Conservation (phyloP, 2,888 invertebrate species). For the Syrista parreyssii region DNA sequence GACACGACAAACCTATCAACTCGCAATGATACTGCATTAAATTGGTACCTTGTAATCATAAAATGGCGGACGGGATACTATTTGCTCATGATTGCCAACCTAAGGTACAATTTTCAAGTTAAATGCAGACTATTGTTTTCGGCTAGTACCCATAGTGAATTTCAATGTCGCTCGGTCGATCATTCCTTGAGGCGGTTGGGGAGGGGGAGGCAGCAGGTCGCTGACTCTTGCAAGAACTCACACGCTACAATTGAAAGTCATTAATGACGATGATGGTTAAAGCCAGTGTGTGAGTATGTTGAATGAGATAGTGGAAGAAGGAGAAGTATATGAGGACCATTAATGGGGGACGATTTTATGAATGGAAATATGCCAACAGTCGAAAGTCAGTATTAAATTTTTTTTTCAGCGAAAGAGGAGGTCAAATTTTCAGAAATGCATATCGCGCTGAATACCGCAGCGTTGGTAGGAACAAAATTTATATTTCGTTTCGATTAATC, state of each 20-base stretch:
- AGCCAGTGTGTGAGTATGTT: slow-evolving; percentile 23
- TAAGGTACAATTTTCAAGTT: neutral
- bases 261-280: slow-evolving; percentile 14
- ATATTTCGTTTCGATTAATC: neutral
- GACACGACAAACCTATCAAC: neutral
- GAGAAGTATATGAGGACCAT: neutral
- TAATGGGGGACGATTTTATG: slow-evolving; percentile 23
- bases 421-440: neutral
- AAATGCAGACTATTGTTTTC: slow-evolving; percentile 8
- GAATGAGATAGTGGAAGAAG: slow-evolving; percentile 11
- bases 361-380: slow-evolving; percentile 44
- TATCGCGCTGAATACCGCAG: neutral
- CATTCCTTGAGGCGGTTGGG: too few species aligned
- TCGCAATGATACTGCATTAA: neutral
- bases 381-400: neutral
- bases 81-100: neutral
- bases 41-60: neutral
- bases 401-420: neutral
- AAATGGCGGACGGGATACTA: neutral
- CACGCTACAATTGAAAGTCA: slow-evolving; percentile 3
- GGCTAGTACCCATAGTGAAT: slow-evolving; percentile 32
- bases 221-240: neutral
- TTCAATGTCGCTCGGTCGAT: slow-evolving; percentile 31
- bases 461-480: neutral
- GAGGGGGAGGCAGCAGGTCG: neutral